Evolutionary conservation across 2,888 invertebrate species (phyloP).

Genomic region (Zygothrica quintamaculata): DNA sequence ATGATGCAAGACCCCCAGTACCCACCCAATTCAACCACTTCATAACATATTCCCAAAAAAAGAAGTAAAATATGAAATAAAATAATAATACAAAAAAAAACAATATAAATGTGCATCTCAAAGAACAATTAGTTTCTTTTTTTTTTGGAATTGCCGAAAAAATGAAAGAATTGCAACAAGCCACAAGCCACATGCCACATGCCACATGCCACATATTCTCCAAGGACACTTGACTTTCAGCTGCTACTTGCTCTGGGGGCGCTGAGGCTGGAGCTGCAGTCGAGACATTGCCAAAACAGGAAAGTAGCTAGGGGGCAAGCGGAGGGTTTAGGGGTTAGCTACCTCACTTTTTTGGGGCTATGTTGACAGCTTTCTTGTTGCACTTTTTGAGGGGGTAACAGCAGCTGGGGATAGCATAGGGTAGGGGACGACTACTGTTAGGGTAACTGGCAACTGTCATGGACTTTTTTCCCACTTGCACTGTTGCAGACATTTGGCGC

Average conservation of each 20-base stretch:
- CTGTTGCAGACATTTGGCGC: conserved; percentile 61
- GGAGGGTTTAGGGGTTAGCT: conserved; percentile 19
- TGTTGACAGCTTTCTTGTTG: conserved; percentile 75
- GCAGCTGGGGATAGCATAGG: conserved; percentile 5
- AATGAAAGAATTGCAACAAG: conserved; percentile 77
- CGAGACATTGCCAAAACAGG: background rate
- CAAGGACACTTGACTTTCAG: conserved; percentile 81
- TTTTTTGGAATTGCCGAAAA: conserved; percentile 58
- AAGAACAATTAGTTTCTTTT: conserved; percentile 67
- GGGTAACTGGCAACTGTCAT: conserved; percentile 37
- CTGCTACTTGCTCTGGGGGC: conserved; percentile 53
- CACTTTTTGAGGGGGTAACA: conserved; percentile 42
- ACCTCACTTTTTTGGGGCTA: conserved; percentile 26
- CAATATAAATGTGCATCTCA: conserved; percentile 11
- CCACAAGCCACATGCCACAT: conserved; percentile 41
- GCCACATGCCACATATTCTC: conserved; percentile 69
- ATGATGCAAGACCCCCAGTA: conserved; percentile 58
- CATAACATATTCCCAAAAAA: conserved; percentile 25
- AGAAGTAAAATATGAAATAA: too few species aligned
- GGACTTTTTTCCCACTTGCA: conserved; percentile 44
- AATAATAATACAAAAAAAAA: too few species aligned
- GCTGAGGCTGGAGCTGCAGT: conserved; percentile 33
- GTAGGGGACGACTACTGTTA: background rate
- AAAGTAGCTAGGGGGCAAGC: too few species aligned
- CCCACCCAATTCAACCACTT: conserved; percentile 29